Percentiles rank a stretch among this genome's conserved stretches.
These are phyloP conservation scores for Meiosimyza decipiens DNA, from an alignment of 2,888 invertebrate genomes.

Conservation along the genomic window DNA sequence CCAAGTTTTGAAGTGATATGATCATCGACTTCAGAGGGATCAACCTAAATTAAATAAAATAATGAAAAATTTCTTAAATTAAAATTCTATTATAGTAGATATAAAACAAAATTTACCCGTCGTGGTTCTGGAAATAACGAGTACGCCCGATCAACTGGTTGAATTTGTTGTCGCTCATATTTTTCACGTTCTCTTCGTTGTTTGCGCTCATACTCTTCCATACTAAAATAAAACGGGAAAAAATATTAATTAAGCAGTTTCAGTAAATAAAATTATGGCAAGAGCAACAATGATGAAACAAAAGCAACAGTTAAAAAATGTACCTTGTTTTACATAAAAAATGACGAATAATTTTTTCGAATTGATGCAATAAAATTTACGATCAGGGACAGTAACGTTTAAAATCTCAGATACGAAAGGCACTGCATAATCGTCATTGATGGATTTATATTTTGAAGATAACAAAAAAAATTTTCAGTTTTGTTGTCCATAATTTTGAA, in stretches of 20 bases:
- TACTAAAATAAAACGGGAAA: constrained; percentile 50
- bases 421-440: too few relatives aligned
- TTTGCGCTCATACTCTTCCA: constrained; percentile 66
- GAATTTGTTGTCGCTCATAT: constrained; percentile 63
- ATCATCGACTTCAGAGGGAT: constrained; percentile 63
- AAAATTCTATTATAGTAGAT: background rate
- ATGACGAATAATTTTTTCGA: background rate
- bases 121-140: constrained; percentile 65
- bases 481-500: too few relatives aligned
- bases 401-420: too few relatives aligned
- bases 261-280: background rate
- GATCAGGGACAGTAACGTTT: background rate
- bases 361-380: background rate
- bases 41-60: constrained; percentile 31
- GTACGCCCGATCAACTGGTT: constrained; percentile 59
- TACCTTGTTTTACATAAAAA: background rate
- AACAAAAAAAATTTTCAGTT: too few relatives aligned
- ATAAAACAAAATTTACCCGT: constrained; percentile 51
- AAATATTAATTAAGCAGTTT: background rate
- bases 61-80: constrained; percentile 20
- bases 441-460: too few relatives aligned
- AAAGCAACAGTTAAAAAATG: constrained; percentile 1
- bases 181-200: constrained; percentile 66
- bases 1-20: constrained; percentile 63
- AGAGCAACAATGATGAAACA: background rate